Evolutionary conservation across 2,113 vertebrate species (phyloP).

Genomic region (Octodon degus): DNA sequence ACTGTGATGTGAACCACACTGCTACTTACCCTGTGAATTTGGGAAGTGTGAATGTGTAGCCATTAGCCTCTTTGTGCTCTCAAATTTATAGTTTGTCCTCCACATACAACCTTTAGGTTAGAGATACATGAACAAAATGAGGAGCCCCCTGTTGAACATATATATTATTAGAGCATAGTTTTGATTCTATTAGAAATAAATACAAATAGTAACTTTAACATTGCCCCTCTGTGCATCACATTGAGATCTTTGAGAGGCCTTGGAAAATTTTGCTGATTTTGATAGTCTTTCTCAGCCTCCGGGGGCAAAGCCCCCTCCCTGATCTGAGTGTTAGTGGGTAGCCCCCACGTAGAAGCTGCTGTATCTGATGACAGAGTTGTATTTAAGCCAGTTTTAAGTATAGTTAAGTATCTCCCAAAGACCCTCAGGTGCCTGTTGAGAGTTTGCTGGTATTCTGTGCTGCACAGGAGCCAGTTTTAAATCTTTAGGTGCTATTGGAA

Average conservation of each 20-base stretch:
- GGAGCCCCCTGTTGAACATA: neutral
- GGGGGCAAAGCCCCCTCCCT: neutral
- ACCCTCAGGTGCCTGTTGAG: neutral
- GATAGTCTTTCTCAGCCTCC: neutral
- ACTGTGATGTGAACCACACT: neutral
- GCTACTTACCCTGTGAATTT: neutral
- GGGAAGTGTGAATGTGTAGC: neutral
- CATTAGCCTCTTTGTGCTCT: neutral
- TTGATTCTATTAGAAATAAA: neutral
- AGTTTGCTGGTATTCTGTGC: neutral
- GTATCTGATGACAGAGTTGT: neutral
- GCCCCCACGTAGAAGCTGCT: neutral
- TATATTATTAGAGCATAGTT: neutral
- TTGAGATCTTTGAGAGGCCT: neutral
- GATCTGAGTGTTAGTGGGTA: neutral
- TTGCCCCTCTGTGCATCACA: neutral
- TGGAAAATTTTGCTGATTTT: neutral
- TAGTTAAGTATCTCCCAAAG: neutral
- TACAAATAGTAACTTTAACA: neutral
- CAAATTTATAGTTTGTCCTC: neutral
- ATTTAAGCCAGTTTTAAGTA: neutral
- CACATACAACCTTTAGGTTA: neutral
- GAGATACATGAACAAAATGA: neutral
- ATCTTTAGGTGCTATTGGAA: constrained; percentile 14
- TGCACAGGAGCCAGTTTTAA: neutral